Evolutionary conservation across 2,888 invertebrate genomes (phyloP).

Genomic region (Macrosiphum euphorbiae): DNA sequence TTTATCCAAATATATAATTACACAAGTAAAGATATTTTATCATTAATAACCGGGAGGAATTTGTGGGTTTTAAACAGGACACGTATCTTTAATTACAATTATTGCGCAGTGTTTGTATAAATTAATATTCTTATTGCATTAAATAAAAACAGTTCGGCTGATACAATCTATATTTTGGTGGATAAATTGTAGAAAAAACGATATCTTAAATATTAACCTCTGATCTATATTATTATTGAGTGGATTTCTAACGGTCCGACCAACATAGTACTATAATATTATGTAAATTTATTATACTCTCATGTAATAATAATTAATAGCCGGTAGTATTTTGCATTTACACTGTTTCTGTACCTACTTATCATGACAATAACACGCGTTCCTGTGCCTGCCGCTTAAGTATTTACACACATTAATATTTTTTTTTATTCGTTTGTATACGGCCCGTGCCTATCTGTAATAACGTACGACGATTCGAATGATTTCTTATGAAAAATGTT

Average conservation of each 20-base stretch:
- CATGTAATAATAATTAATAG: neutral
- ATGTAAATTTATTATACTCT: neutral
- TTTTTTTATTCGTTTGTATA: neutral
- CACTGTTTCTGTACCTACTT: neutral
- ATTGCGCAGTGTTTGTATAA: neutral
- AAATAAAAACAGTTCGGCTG: neutral
- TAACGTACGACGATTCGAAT: neutral
- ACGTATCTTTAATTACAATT: neutral
- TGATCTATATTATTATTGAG: neutral
- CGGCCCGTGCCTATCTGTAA: neutral
- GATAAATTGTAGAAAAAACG: neutral
- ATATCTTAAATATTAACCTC: neutral
- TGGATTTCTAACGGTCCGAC: neutral
- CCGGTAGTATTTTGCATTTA: neutral
- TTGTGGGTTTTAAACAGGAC: neutral
- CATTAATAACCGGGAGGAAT: neutral
- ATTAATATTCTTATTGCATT: neutral
- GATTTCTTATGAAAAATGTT: constrained; percentile 6
- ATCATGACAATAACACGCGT: neutral
- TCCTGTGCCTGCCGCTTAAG: neutral
- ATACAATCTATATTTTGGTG: neutral
- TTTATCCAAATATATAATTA: neutral
- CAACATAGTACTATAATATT: neutral
- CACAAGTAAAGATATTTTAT: neutral
- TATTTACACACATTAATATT: neutral